These are phyloP conservation scores for Notamacropus eugenii DNA, from an alignment of 2,797 vertebrate genomes.

Conservation along the genomic window DNA sequence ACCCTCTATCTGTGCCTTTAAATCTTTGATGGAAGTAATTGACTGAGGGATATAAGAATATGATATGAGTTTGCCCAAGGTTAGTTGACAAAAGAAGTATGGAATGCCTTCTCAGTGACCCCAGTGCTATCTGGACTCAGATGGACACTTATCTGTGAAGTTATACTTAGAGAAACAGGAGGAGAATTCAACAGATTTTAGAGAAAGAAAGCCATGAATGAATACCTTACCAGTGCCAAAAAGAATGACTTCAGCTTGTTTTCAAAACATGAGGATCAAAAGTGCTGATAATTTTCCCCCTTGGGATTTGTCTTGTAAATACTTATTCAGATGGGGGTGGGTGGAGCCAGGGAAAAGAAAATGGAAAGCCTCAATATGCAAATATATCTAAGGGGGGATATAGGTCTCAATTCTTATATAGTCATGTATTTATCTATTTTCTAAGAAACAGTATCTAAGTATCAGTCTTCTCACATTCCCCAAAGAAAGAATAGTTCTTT, in stretches of 20 bases:
- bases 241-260: not conserved
- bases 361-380: not conserved
- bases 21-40: not conserved
- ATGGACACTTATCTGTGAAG: not conserved
- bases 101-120: not conserved
- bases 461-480: not conserved
- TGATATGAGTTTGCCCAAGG: not conserved
- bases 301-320: not conserved
- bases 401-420: not conserved
- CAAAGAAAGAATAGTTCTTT: not conserved
- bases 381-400: not conserved
- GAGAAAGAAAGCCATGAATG: not conserved
- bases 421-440: not conserved
- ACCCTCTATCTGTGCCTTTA: not conserved
- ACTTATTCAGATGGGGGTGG: not conserved
- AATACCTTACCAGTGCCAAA: not conserved
- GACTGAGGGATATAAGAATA: not conserved
- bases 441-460: not conserved
- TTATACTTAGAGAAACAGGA: not conserved
- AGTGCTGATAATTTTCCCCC: not conserved
- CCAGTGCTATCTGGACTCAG: not conserved
- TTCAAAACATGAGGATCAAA: not conserved
- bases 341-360: not conserved
- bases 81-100: not conserved
- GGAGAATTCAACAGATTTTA: not conserved